phyloP scores from a whole-genome alignment of 2,797 vertebrate species.

The Tapera naevia region DNA sequence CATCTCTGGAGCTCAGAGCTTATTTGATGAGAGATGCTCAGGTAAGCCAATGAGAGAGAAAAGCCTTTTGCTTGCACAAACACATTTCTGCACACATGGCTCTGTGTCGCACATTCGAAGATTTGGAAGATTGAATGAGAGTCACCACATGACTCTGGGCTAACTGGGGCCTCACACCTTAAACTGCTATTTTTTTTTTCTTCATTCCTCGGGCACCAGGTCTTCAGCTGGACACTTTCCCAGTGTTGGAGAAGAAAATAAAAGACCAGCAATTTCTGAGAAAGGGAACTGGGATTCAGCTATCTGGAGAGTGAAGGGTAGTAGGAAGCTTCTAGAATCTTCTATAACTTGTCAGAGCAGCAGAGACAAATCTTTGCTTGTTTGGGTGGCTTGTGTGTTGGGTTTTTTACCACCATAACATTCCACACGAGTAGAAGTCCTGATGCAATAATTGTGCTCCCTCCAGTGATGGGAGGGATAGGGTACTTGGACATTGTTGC shows the following conservation, averaged over 20 bases:
- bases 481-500: not conserved
- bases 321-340: not conserved
- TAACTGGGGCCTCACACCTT: accelerated
- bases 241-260: not conserved
- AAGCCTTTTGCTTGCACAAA: not conserved
- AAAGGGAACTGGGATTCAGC: not conserved
- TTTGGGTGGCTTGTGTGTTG: not conserved
- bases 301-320: not conserved
- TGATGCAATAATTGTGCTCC: not conserved
- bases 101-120: not conserved
- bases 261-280: not conserved
- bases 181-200: not conserved
- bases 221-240: not conserved
- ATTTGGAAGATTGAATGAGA: not conserved
- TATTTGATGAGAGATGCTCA: not conserved
- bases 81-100: not conserved
- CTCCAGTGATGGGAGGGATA: not conserved
- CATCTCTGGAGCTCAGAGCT: not conserved
- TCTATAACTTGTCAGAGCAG: not conserved
- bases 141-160: not conserved
- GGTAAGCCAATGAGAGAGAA: not conserved
- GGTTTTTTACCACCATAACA: not conserved
- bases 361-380: not conserved
- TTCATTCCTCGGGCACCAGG: not conserved
- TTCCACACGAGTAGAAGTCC: too few species aligned